Evolutionary conservation across 2,888 invertebrate genomes (phyloP).

Genomic region (Andrena chrysosceles): DNA sequence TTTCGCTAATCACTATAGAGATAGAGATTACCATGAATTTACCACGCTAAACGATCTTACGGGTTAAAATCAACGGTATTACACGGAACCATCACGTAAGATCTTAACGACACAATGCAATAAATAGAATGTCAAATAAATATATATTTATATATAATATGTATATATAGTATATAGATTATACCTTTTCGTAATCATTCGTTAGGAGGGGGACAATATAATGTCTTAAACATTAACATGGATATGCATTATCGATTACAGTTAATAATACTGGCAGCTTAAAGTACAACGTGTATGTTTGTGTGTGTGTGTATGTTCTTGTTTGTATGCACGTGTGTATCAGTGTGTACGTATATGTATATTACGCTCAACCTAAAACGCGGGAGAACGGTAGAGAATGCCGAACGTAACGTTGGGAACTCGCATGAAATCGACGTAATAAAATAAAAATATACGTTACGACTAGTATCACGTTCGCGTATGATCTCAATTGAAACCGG

Average conservation of each 20-base stretch:
- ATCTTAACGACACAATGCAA: constrained; percentile 68
- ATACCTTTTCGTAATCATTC: constrained; percentile 73
- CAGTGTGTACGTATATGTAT: constrained; percentile 4
- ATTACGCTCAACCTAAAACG: constrained; percentile 62
- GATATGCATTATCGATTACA: constrained; percentile 83
- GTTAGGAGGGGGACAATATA: constrained; percentile 71
- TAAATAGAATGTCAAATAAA: constrained; percentile 76
- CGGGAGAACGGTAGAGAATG: constrained; percentile 52
- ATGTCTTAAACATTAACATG: constrained; percentile 79
- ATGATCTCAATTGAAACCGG: constrained; percentile 23
- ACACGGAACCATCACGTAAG: constrained; percentile 60
- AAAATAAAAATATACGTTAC: constrained; percentile 28
- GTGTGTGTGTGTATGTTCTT: not conserved
- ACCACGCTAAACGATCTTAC: constrained; percentile 72
- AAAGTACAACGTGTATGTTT: constrained; percentile 66
- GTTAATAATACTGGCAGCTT: constrained; percentile 83
- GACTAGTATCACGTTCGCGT: constrained; percentile 26
- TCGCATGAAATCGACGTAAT: constrained; percentile 4
- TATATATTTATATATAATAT: constrained; percentile 58
- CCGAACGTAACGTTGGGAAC: constrained; percentile 19
- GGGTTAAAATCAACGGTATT: constrained; percentile 71
- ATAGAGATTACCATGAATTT: constrained; percentile 73
- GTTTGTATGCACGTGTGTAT: not conserved
- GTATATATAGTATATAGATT: constrained; percentile 62
- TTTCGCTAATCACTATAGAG: constrained; percentile 48